A percentile compares a stretch with the other conserved stretches of the same genome.
Conservation (phyloP, 92 coral and sea anemone genomes). For the Diadumene lineata region DNA sequence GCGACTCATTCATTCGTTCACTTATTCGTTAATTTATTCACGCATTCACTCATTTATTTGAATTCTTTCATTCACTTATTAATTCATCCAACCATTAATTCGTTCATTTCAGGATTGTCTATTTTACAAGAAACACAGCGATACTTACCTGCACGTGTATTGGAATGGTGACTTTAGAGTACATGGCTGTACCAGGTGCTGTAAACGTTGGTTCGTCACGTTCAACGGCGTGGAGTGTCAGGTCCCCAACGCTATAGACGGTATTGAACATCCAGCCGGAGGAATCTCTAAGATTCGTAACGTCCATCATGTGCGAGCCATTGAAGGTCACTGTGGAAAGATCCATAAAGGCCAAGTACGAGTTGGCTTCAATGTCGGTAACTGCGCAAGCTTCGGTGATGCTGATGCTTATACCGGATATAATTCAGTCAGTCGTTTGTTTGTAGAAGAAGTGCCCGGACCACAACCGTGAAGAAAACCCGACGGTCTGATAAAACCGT, state of each 20-base stretch:
- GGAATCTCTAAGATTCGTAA: background rate
- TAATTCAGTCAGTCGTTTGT: conserved; percentile 16
- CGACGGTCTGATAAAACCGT: no score
- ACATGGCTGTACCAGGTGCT: conserved; percentile 2
- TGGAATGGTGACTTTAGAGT: conserved; percentile 29
- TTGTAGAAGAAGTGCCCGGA: conserved; percentile 17
- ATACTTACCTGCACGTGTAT: conserved; percentile 31
- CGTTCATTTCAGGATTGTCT: conserved; percentile 20
- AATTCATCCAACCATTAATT: background rate
- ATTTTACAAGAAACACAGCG: conserved; percentile 15
- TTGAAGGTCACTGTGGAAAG: conserved; percentile 46
- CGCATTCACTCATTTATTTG: no score
- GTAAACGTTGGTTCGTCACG: conserved; percentile 47
- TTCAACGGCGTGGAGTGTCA: conserved; percentile 29
- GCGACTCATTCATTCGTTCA: no score
- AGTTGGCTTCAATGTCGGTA: conserved; percentile 20
- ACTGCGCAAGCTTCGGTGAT: conserved; percentile 3
- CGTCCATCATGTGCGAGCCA: conserved; percentile 41
- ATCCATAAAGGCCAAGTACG: conserved; percentile 23
- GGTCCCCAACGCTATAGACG: conserved; percentile 37
- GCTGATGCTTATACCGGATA: conserved; percentile 10
- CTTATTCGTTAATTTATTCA: no score
- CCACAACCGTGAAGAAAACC: conserved; percentile 13
- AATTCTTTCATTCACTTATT: background rate
- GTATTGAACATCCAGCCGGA: conserved; percentile 1